Percentiles rank a stretch among this genome's conserved stretches.
Evolutionary conservation across 2,797 vertebrate species (phyloP).

Genomic region (Apogon hyalosoma): DNA sequence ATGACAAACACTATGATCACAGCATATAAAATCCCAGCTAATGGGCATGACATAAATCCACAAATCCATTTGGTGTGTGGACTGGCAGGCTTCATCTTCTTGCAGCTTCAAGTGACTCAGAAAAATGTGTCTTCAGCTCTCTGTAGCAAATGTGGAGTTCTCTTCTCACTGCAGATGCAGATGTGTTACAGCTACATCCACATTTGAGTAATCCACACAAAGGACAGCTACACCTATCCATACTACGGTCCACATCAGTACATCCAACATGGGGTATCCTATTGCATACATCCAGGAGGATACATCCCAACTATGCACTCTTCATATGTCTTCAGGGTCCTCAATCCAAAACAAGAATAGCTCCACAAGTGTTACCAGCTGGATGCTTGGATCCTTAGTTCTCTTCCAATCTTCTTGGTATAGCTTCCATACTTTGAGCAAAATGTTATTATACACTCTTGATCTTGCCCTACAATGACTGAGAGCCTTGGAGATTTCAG

Average conservation of each 20-base stretch:
- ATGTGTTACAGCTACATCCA: conserved; percentile 79
- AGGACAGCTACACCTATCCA: conserved; percentile 72
- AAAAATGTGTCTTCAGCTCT: conserved; percentile 55
- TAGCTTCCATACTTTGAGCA: conserved; percentile 51
- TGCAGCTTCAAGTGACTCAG: conserved; percentile 36
- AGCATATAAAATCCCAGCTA: conserved; percentile 69
- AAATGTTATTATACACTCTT: conserved; percentile 15
- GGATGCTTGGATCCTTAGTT: conserved; percentile 57
- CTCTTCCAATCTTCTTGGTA: conserved; percentile 66
- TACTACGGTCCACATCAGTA: conserved; percentile 67
- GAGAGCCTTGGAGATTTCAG: conserved; percentile 17
- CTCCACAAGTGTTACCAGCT: conserved; percentile 63
- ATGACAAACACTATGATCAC: conserved; percentile 34
- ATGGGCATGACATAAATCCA: conserved; percentile 70
- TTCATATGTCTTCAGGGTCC: conserved; percentile 75
- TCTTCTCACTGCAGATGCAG: conserved; percentile 46
- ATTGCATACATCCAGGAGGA: conserved; percentile 69
- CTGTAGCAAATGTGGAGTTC: conserved; percentile 19
- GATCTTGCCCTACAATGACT: conserved; percentile 46
- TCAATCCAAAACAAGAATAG: conserved; percentile 66
- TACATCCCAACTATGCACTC: conserved; percentile 68
- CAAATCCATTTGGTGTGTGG: conserved; percentile 36
- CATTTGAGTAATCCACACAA: conserved; percentile 79
- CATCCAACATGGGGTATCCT: conserved; percentile 70
- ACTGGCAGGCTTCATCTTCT: conserved; percentile 35